A percentile compares a stretch with the other conserved stretches of the same genome.
phyloP scores from a whole-genome alignment of 2,113 vertebrate genomes.

The Lophotis ruficrista region DNA sequence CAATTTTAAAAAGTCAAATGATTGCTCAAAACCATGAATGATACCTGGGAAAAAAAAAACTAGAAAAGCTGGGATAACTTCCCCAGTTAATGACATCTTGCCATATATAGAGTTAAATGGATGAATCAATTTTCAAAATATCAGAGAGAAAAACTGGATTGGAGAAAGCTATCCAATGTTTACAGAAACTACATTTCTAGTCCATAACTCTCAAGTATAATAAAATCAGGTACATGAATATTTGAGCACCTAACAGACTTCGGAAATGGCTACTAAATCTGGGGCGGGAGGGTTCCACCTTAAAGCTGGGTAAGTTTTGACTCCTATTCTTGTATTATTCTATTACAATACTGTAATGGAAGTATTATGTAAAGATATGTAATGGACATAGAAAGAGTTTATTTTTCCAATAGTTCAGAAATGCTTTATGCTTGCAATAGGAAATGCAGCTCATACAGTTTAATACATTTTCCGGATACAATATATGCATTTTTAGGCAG shows the following conservation, averaged over 20 bases:
- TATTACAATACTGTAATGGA: not conserved
- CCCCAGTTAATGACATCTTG: not conserved
- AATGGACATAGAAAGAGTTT: not conserved
- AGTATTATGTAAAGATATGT: not conserved
- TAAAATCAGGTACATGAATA: not conserved
- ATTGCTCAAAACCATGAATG: not conserved
- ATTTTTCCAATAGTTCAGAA: not conserved
- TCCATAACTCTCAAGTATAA: not conserved
- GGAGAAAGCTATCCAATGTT: not conserved
- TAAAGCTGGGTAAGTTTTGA: not conserved
- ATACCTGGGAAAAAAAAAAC: not conserved
- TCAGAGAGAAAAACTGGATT: not conserved
- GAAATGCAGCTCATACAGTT: not conserved
- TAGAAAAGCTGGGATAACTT: not conserved
- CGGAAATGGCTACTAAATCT: not conserved
- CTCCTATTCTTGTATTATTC: not conserved
- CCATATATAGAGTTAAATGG: not conserved
- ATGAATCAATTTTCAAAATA: not conserved
- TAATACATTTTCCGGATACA: not conserved
- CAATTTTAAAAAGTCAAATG: not conserved
- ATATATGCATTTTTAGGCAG: not conserved
- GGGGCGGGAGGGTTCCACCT: accelerated
- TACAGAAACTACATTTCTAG: not conserved
- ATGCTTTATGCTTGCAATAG: not conserved
- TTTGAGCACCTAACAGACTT: not conserved